Evolutionary conservation across 2,797 vertebrate species (phyloP).

Genomic region (Coregonus sp.): DNA sequence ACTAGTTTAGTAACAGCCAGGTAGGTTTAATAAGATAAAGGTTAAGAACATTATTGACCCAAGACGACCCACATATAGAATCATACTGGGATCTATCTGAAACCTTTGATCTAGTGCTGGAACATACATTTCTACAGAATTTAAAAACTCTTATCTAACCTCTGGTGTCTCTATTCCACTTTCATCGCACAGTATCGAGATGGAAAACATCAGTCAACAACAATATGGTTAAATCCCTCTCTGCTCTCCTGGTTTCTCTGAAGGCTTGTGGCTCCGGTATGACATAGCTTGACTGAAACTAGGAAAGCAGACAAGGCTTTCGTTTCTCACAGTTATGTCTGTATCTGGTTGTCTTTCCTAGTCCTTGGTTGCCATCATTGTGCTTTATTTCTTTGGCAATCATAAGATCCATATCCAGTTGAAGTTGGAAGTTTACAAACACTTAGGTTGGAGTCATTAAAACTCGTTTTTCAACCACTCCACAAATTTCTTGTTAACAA

Average conservation of each 20-base stretch:
- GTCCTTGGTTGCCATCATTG: too few relatives aligned
- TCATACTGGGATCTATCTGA: slow-evolving; percentile 32
- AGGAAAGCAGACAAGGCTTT: too few relatives aligned
- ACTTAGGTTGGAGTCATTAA: too few relatives aligned
- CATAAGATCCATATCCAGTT: too few relatives aligned
- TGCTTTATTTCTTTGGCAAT: too few relatives aligned
- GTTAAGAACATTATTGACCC: slow-evolving; percentile 59
- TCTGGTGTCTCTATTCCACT: background rate
- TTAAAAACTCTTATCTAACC: background rate
- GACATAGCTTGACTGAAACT: too few relatives aligned
- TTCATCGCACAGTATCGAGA: background rate
- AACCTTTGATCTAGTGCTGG: background rate
- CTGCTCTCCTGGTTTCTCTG: background rate
- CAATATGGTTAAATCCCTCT: background rate
- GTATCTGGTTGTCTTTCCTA: too few relatives aligned
- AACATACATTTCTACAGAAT: background rate
- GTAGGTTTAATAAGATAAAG: slow-evolving; percentile 47
- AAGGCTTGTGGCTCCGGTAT: background rate
- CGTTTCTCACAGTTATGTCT: too few relatives aligned
- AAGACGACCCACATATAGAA: slow-evolving; percentile 12
- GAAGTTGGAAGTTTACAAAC: too few relatives aligned
- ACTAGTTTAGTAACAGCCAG: slow-evolving; percentile 51
- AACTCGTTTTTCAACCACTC: too few relatives aligned
- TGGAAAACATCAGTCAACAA: background rate
- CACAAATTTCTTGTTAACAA: too few relatives aligned